Percentiles rank a stretch among this genome's conserved stretches.
These are phyloP conservation scores for Hypolimnas misippus DNA, from an alignment of 2,888 invertebrate genomes.

Conservation along the genomic window DNA sequence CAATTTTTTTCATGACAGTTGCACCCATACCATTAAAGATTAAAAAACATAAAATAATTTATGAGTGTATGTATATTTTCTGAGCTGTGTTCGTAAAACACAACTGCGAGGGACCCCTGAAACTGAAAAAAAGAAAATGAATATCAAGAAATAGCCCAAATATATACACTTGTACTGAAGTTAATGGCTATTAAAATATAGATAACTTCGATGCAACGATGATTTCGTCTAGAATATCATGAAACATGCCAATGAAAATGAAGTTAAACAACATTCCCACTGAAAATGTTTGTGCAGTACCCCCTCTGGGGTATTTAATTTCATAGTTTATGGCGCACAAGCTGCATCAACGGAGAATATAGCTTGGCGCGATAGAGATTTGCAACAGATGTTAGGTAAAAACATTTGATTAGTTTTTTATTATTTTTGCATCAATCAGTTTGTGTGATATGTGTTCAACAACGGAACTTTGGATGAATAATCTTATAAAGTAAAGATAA, in stretches of 20 bases:
- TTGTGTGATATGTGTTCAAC: not conserved
- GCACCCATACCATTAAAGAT: too few species aligned
- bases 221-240: slow-evolving; percentile 6
- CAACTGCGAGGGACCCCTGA: too few species aligned
- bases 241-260: slow-evolving; percentile 20
- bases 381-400: not conserved
- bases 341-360: slow-evolving; percentile 8
- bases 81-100: too few species aligned
- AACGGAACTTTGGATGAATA: not conserved
- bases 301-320: slow-evolving; percentile 12
- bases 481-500: too few species aligned
- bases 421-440: not conserved
- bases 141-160: not conserved
- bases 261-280: slow-evolving; percentile 21
- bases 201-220: not conserved
- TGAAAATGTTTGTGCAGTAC: slow-evolving; percentile 16
- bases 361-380: not conserved
- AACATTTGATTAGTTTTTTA: not conserved
- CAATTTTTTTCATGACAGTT: too few species aligned
- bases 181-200: not conserved
- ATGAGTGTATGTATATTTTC: too few species aligned
- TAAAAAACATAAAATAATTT: too few species aligned
- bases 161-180: not conserved
- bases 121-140: not conserved
- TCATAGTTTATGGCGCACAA: slow-evolving; percentile 9